Percentiles rank a stretch among this genome's conserved stretches.
phyloP scores from a whole-genome alignment of 2,888 invertebrate species.

The Xanthorhoe designata region DNA sequence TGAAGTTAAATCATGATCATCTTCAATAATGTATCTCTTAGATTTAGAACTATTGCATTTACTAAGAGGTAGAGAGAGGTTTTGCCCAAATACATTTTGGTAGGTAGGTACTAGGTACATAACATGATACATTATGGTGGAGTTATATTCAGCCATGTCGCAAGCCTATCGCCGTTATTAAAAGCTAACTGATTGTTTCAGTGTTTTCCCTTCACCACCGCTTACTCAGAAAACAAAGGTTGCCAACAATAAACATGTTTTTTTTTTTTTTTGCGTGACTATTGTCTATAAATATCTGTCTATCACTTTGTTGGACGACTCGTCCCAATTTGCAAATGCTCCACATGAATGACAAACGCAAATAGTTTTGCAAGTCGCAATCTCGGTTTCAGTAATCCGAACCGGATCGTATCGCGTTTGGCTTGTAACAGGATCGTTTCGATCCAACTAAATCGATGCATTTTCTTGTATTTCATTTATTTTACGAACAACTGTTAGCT shows the following conservation, averaged over 20 bases:
- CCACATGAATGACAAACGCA: constrained; percentile 32
- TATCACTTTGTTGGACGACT: constrained; percentile 5
- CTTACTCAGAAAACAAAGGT: too few species aligned
- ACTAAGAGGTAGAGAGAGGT: too few species aligned
- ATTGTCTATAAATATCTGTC: not conserved
- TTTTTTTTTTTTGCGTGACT: not conserved
- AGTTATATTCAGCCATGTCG: too few species aligned
- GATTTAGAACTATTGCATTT: too few species aligned
- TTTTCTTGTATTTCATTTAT: constrained; percentile 19
- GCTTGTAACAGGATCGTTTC: constrained; percentile 66
- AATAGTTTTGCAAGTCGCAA: constrained; percentile 42
- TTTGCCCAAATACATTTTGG: too few species aligned
- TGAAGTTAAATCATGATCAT: not conserved
- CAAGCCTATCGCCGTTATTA: too few species aligned
- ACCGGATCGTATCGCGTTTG: constrained; percentile 58
- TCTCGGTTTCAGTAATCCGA: constrained; percentile 59
- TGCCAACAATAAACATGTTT: too few species aligned
- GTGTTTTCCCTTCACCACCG: too few species aligned
- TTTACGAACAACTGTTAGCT: not conserved
- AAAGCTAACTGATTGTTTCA: too few species aligned
- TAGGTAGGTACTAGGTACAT: too few species aligned
- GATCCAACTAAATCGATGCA: constrained; percentile 48
- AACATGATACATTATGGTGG: too few species aligned
- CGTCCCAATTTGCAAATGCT: constrained; percentile 26
- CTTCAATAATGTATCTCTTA: too few species aligned